Evolutionary conservation across 2,113 vertebrate genomes (phyloP).

Genomic region (Coracopsis vasa): DNA sequence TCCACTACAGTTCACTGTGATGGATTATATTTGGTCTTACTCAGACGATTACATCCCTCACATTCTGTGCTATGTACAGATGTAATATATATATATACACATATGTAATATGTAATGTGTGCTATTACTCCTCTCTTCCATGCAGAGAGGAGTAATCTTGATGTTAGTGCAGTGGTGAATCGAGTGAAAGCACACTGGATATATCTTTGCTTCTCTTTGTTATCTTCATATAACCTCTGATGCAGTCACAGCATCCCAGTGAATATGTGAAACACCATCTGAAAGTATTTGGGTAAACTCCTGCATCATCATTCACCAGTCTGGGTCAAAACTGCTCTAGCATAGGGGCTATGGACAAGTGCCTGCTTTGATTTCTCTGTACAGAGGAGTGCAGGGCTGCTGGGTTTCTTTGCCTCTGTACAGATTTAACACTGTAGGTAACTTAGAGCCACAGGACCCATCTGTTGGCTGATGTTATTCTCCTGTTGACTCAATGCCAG

Average conservation of each 20-base stretch:
- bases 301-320: background rate
- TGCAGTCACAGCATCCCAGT: background rate
- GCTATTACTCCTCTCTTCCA: background rate
- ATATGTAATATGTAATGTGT: background rate
- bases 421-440: background rate
- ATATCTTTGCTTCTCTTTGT: background rate
- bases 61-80: background rate
- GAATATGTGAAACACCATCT: accelerated
- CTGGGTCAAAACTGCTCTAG: background rate
- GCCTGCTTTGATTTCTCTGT: background rate
- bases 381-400: background rate
- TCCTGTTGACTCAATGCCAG: background rate
- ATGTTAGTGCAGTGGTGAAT: background rate
- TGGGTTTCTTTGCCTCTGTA: background rate
- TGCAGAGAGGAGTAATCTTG: background rate
- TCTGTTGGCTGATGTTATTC: background rate
- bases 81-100: background rate
- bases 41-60: background rate
- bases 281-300: background rate
- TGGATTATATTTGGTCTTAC: background rate
- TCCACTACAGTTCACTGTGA: background rate
- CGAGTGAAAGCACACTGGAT: background rate
- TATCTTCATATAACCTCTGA: background rate
- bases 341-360: too few species aligned
- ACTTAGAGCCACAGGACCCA: background rate